These are phyloP conservation scores for Limnephilus marmoratus DNA, from an alignment of 2,888 invertebrate species.

Conservation along the genomic window DNA sequence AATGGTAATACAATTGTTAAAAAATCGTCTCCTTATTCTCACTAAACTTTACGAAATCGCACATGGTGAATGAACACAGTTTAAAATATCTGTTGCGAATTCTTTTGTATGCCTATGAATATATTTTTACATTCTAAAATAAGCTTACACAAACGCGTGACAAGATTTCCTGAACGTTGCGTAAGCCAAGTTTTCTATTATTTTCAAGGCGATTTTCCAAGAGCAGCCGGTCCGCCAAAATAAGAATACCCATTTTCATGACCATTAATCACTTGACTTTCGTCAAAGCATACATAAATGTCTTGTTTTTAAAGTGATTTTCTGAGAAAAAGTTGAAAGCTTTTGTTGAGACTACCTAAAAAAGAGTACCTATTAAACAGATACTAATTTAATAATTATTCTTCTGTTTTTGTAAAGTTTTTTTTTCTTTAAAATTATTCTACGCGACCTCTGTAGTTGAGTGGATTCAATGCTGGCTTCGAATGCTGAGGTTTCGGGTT, in stretches of 20 bases:
- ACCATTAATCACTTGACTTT: neutral
- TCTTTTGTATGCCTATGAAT: neutral
- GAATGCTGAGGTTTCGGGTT: too few species aligned
- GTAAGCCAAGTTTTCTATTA: constrained; percentile 20
- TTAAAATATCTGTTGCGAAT: neutral
- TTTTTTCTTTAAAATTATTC: neutral
- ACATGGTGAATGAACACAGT: neutral
- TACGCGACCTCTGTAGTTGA: neutral
- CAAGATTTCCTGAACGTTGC: constrained; percentile 27
- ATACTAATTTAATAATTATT: neutral
- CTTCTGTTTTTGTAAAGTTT: neutral
- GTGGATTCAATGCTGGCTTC: too few species aligned
- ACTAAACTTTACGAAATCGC: too few species aligned
- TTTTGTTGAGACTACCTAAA: neutral
- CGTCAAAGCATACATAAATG: constrained; percentile 12
- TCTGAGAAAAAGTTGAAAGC: neutral
- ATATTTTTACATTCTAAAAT: constrained; percentile 8
- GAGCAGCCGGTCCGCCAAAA: constrained; percentile 9
- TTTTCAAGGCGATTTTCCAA: constrained; percentile 12
- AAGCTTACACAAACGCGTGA: constrained; percentile 36
- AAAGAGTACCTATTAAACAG: neutral
- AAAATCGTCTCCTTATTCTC: too few species aligned
- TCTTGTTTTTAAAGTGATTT: neutral
- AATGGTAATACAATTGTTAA: too few species aligned
- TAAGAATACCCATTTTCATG: neutral